Evolutionary conservation across 2,888 invertebrate genomes (phyloP), one percentile per base, ranked within the genome.

Genomic region (Aquatica leii): DNA sequence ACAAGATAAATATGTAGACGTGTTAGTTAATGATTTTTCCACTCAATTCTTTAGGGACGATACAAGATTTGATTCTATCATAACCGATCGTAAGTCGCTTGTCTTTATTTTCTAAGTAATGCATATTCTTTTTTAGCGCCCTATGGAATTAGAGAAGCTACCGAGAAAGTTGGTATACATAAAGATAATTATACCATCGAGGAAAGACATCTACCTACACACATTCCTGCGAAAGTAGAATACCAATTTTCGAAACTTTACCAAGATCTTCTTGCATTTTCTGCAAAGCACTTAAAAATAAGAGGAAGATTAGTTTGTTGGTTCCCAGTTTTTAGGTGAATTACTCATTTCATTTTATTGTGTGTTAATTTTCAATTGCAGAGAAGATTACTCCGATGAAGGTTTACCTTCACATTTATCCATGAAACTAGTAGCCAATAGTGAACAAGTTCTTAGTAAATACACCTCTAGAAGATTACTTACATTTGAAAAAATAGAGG

Each of bases 111-210:
- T 34, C 46, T 59, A 24, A 11, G 11, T 58, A n/a, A n/a, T n/a
- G n/a, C n/a, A n/a, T n/a, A n/a, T n/a, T n/a, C n/a, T 34, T 69
- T 76, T 84, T 1, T 77, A 97, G 98, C 98, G 17, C 99, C 99
- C 0, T 99, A 99, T 83, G 99, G 99, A 24, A 95, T 99, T 20
- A 84, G 99, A 66, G 99, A 99, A 83, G 88, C 97, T 0, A 93
- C 94, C 0, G 94, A 94, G 81, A 91, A 90, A 78, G 88, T 96
- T 46, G 96, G 94, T 21, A 88, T 90, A 4, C 77, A 72, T 37
- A 84, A 85, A 69, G 82, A 84, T 40, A 85, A 87, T 74, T 88
- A 86, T 71, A 84, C 84, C 1, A 85, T 93, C 9, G 86, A 86
- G 4, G 88, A 89, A 20, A 86, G 89, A 66, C 89, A 90, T 76